Evolutionary conservation across 2,797 vertebrate species (phyloP).

Genomic region (Eutrigla gurnardus): DNA sequence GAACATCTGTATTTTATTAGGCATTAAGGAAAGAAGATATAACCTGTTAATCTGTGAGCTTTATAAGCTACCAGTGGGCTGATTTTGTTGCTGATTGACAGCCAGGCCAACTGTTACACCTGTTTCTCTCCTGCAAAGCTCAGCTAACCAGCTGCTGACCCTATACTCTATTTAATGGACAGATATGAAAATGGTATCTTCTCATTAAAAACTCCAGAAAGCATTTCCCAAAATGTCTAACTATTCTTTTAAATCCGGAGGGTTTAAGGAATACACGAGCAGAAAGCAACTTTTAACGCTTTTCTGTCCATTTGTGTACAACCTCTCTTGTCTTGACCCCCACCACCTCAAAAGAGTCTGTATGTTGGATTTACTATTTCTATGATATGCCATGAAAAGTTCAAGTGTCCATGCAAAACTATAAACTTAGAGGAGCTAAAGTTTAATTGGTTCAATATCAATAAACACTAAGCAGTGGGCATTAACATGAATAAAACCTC

Average conservation of each 20-base stretch:
- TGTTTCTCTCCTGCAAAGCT: not conserved
- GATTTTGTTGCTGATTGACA: not conserved
- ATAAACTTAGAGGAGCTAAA: constrained; percentile 42
- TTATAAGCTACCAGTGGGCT: not conserved
- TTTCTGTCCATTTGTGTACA: not conserved
- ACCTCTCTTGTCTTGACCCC: constrained; percentile 9
- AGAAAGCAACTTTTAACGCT: not conserved
- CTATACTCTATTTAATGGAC: not conserved
- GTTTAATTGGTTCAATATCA: constrained; percentile 28
- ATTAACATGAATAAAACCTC: constrained; percentile 55
- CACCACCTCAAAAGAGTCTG: constrained; percentile 17
- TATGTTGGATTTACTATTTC: constrained; percentile 18
- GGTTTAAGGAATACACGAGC: not conserved
- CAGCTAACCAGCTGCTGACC: not conserved
- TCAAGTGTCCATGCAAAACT: constrained; percentile 22
- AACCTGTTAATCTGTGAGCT: too few species aligned
- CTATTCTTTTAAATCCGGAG: not conserved
- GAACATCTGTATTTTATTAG: too few species aligned
- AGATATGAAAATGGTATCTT: not conserved
- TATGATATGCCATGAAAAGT: not conserved
- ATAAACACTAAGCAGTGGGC: constrained; percentile 46
- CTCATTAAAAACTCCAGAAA: not conserved
- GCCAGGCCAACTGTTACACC: not conserved
- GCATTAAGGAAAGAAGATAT: too few species aligned
- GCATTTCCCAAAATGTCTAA: not conserved